Evolutionary conservation across 2,888 invertebrate species (phyloP).

Genomic region (Polymixis flavicincta): DNA sequence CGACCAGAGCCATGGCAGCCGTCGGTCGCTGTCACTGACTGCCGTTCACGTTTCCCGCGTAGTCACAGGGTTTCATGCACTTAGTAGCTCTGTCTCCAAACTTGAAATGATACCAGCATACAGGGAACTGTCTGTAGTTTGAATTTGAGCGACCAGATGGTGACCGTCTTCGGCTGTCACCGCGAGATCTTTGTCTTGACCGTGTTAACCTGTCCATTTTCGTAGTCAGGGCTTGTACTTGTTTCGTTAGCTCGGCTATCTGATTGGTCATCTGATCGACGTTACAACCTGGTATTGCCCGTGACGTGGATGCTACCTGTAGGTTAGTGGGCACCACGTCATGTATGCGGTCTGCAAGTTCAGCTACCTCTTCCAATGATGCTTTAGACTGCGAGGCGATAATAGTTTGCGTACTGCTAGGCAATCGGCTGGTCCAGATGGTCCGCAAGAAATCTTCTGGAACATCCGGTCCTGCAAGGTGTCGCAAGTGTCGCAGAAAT

Average conservation of each 20-base stretch:
- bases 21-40: too few relatives aligned
- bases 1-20: too few relatives aligned
- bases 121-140: constrained; percentile 5
- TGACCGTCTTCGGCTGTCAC: not conserved
- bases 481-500: not conserved
- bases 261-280: not conserved
- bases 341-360: not conserved
- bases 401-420: not conserved
- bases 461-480: not conserved
- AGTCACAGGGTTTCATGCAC: constrained; percentile 13
- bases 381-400: not conserved
- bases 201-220: not conserved
- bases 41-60: constrained; percentile 4
- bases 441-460: not conserved
- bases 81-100: constrained; percentile 1
- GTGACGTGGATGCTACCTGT: not conserved
- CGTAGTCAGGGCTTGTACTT: not conserved
- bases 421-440: constrained; percentile 1
- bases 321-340: not conserved
- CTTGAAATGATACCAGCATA: constrained; percentile 22
- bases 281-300: too few relatives aligned
- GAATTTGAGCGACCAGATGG: constrained; percentile 2
- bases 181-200: not conserved
- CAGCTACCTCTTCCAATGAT: not conserved
- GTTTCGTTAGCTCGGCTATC: constrained; percentile 6